These are phyloP conservation scores for Morbakka virulenta DNA, from an alignment of 30 jellyfish, hydroid and myxozoan species.

Conservation along the genomic window DNA sequence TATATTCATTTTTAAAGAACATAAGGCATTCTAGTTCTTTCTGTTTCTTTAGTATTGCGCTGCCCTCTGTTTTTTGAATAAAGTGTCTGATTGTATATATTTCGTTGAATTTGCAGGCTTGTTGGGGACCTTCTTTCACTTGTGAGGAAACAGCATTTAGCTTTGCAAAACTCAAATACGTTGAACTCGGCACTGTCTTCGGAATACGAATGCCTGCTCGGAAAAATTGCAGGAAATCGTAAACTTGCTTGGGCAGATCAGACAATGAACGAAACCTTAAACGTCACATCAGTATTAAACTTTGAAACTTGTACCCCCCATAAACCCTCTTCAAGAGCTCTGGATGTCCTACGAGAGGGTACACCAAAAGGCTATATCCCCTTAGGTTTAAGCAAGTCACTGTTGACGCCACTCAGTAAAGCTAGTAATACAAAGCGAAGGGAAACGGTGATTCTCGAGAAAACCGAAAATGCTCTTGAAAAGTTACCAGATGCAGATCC, in stretches of 20 bases:
- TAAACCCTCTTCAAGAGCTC: constrained; percentile 71
- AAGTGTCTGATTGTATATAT: too few relatives aligned
- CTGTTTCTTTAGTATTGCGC: too few relatives aligned
- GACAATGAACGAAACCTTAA: constrained; percentile 40
- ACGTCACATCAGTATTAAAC: constrained; percentile 27
- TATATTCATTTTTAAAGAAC: too few relatives aligned
- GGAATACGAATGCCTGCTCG: constrained; percentile 18
- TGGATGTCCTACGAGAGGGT: constrained; percentile 41
- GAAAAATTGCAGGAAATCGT: constrained; percentile 52
- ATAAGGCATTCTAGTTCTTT: too few relatives aligned
- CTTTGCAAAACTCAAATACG: background rate
- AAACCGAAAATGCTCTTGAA: background rate
- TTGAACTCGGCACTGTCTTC: constrained; percentile 7
- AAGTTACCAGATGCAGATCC: background rate
- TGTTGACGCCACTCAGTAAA: background rate
- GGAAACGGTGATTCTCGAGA: background rate
- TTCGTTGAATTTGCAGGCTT: constrained; percentile 13
- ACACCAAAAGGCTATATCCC: constrained; percentile 9
- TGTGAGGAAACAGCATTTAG: constrained; percentile 21
- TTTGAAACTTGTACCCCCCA: constrained; percentile 78
- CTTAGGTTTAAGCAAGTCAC: background rate
- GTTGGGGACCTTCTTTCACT: constrained; percentile 39
- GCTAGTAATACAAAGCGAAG: background rate
- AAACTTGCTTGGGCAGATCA: constrained; percentile 92
- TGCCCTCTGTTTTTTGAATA: too few relatives aligned